Evolutionary conservation across 2,113 vertebrate species (phyloP).

Genomic region (Cricetomys ansorgei): DNA sequence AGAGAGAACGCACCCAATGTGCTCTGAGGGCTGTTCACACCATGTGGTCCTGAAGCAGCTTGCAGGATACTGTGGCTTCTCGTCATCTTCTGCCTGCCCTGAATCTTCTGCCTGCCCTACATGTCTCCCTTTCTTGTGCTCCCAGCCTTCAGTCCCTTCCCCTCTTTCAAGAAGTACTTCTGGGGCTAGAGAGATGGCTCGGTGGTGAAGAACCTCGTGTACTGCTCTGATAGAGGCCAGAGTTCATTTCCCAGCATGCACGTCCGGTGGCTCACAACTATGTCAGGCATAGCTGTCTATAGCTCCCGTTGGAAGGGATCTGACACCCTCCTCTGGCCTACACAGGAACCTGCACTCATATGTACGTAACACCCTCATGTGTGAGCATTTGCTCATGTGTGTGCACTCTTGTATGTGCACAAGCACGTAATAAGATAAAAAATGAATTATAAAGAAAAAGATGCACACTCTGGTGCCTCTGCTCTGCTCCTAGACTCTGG

Average conservation of each 20-base stretch:
- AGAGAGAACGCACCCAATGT: too few relatives aligned
- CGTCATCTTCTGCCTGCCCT: background rate
- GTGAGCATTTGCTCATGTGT: background rate
- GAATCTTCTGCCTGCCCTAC: too few relatives aligned
- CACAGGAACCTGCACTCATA: background rate
- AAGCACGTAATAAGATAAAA: background rate
- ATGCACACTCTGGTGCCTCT: background rate
- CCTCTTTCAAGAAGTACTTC: background rate
- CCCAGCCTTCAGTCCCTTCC: background rate
- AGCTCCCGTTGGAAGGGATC: too few relatives aligned
- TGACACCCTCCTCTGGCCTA: too few relatives aligned
- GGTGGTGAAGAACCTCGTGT: background rate
- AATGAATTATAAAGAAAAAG: background rate
- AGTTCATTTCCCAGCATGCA: background rate
- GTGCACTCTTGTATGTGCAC: background rate
- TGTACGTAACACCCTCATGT: background rate
- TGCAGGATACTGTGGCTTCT: background rate
- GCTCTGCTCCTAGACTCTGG: background rate
- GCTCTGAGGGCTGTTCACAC: background rate
- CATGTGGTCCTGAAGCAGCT: rapidly evolving
- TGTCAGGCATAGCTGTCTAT: background rate
- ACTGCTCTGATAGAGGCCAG: background rate
- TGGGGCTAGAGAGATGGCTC: background rate
- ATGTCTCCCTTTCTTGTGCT: background rate
- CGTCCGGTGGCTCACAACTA: background rate